A percentile compares a stretch with the other conserved stretches of the same genome.
Evolutionary conservation across 2,888 invertebrate genomes (phyloP).

Genomic region (Achlya flavicornis): DNA sequence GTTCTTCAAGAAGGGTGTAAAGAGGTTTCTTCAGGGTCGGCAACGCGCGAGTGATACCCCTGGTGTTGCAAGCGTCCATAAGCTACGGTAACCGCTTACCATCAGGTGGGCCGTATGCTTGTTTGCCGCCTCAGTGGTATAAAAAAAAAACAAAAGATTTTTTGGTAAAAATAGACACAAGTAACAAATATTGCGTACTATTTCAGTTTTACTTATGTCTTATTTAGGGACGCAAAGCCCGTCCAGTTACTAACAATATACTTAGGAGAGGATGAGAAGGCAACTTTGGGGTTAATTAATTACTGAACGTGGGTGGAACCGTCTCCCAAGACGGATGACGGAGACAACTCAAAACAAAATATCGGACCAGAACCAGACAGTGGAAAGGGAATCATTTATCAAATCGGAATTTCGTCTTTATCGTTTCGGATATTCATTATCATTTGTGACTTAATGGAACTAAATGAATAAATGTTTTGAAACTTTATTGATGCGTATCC

Average conservation of each 20-base stretch:
- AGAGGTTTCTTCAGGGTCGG: no score
- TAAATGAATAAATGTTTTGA: slow-evolving; percentile 8
- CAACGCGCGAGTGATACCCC: no score
- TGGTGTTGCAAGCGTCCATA: no score
- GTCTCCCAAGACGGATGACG: slow-evolving; percentile 53
- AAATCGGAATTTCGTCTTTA: slow-evolving; percentile 26
- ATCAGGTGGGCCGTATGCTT: no score
- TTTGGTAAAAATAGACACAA: background rate
- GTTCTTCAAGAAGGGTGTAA: no score
- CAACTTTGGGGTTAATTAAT: slow-evolving; percentile 56
- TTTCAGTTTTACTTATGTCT: background rate
- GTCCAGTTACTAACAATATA: slow-evolving; percentile 39
- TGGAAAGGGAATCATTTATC: slow-evolving; percentile 42
- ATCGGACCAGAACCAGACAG: slow-evolving; percentile 38
- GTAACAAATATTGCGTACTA: background rate
- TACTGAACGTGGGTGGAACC: slow-evolving; percentile 38
- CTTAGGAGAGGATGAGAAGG: slow-evolving; percentile 39
- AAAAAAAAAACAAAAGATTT: no score
- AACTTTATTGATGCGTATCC: background rate
- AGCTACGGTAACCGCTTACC: no score
- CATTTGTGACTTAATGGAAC: slow-evolving; percentile 6
- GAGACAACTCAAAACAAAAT: slow-evolving; percentile 58
- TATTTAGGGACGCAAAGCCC: background rate
- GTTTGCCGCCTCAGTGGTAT: no score
- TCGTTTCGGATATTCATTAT: slow-evolving; percentile 17